Percentiles rank a stretch among this genome's conserved stretches.
These are phyloP conservation scores for Drosophila pegasa DNA, from an alignment of 2,888 invertebrate genomes.

Conservation along the genomic window DNA sequence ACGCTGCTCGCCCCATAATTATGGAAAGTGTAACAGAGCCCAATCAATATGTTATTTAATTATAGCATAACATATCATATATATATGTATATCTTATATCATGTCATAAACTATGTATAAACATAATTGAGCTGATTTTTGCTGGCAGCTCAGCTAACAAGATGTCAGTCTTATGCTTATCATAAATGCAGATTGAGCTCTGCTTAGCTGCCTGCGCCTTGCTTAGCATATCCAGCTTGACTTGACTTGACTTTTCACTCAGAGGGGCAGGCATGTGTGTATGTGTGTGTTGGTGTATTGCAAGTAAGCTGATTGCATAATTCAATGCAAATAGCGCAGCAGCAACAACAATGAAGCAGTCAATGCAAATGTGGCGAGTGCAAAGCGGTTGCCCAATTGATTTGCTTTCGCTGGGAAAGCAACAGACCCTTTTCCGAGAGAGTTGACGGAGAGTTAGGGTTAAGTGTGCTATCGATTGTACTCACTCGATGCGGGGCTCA, in stretches of 20 bases:
- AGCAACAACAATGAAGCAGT: conserved; percentile 45
- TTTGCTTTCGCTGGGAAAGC: conserved; percentile 42
- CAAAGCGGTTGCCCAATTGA: conserved; percentile 55
- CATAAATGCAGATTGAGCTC: conserved; percentile 37
- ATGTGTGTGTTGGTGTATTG: conserved; percentile 27
- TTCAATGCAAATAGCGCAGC: conserved; percentile 49
- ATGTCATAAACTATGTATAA: neutral
- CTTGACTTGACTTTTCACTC: conserved; percentile 14
- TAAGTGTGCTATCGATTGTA: conserved; percentile 44
- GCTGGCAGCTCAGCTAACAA: conserved; percentile 4
- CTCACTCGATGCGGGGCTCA: conserved; percentile 27
- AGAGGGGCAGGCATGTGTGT: conserved; percentile 12
- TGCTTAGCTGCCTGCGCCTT: conserved; percentile 31
- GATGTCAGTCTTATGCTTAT: conserved; percentile 12
- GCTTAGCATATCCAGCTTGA: conserved; percentile 49
- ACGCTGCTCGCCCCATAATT: too few species aligned
- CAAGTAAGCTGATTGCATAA: conserved; percentile 55
- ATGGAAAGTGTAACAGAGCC: too few species aligned
- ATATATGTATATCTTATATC: neutral
- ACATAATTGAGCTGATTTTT: conserved; percentile 1
- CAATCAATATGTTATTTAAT: neutral
- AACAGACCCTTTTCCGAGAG: conserved; percentile 29
- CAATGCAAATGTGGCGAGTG: conserved; percentile 60
- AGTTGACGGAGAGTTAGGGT: conserved; percentile 26
- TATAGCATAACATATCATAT: neutral